Conservation (phyloP, 2,888 invertebrate genomes). For the Mechanitis messenoides region DNA sequence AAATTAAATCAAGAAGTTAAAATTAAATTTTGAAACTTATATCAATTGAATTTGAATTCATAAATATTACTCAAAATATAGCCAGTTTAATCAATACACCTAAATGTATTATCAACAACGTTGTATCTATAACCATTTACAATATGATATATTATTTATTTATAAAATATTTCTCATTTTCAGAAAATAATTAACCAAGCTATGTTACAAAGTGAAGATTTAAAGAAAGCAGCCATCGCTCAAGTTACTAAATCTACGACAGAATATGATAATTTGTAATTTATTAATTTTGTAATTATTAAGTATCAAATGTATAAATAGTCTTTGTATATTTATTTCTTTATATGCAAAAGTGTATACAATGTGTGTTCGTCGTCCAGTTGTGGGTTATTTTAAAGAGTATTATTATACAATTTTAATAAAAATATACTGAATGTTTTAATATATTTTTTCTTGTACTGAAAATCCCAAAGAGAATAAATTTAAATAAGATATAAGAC, state of each 20-base stretch:
- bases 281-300: neutral
- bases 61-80: neutral
- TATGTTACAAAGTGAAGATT: constrained; percentile 95
- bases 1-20: too few species aligned
- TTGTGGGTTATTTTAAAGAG: neutral
- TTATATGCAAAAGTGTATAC: neutral
- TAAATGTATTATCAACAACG: too few species aligned
- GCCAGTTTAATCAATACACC: too few species aligned
- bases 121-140: neutral
- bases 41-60: too few species aligned
- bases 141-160: neutral
- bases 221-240: constrained; percentile 86
- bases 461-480: too few species aligned
- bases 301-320: too few species aligned
- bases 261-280: constrained; percentile 87
- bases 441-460: too few species aligned
- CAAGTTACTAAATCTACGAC: constrained; percentile 83
- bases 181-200: constrained; percentile 88
- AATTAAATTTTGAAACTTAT: neutral
- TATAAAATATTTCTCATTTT: constrained; percentile 36
- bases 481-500: too few species aligned
- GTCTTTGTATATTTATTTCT: neutral
- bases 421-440: too few species aligned
- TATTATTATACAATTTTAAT: neutral
- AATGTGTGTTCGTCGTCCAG: neutral